These are phyloP conservation scores for Stegana nigrithorax DNA, from an alignment of 2,888 invertebrate genomes.

Conservation along the genomic window DNA sequence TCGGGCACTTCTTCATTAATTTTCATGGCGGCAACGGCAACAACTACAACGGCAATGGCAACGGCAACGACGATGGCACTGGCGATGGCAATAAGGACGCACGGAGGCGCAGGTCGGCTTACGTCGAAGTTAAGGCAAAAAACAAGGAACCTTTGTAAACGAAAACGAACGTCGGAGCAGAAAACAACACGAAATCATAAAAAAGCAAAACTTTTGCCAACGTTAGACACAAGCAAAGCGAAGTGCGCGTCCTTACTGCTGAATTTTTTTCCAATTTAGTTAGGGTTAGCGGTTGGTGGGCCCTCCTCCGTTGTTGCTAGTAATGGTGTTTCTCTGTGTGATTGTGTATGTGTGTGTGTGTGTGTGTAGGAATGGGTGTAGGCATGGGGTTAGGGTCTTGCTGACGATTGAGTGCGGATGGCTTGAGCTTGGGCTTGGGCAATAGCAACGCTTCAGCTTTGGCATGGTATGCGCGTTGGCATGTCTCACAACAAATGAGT, in stretches of 20 bases:
- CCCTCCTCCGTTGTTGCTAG: no score
- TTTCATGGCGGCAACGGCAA: slow-evolving; percentile 52
- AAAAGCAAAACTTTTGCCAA: slow-evolving; percentile 14
- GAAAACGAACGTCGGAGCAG: slow-evolving; percentile 33
- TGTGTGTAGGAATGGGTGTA: background rate
- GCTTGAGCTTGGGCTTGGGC: background rate
- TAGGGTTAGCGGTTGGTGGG: no score
- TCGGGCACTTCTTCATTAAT: slow-evolving; percentile 63
- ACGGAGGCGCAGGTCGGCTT: no score
- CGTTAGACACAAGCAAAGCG: slow-evolving; percentile 15
- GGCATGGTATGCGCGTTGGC: background rate
- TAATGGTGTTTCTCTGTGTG: background rate
- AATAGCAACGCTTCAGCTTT: background rate
- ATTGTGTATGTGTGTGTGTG: background rate
- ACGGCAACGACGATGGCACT: background rate
- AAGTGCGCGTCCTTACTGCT: slow-evolving; percentile 6
- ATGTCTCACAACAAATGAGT: slow-evolving; percentile 12
- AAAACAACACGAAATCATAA: slow-evolving; percentile 23
- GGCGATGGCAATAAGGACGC: no score
- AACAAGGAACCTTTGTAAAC: slow-evolving; percentile 42
- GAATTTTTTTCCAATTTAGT: background rate
- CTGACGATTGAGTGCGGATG: background rate
- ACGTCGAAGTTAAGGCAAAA: background rate
- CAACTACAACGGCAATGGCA: slow-evolving; percentile 42
- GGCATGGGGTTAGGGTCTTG: no score